Base-by-base conservation (phyloP, 2,113 vertebrate species). In the Cichladusa arquata region DNA sequence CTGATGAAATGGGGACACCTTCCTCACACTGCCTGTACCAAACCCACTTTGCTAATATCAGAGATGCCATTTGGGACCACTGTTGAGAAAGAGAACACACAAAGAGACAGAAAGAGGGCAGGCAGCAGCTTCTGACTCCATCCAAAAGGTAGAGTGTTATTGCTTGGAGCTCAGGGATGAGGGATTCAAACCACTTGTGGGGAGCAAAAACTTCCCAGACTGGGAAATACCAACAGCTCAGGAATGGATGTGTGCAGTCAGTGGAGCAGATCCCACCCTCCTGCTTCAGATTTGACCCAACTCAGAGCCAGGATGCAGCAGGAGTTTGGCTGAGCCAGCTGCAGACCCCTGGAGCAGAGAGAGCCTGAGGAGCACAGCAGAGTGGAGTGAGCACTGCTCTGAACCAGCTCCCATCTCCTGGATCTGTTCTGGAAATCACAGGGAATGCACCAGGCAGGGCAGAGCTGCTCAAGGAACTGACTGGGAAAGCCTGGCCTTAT, bases 21-120 rank as follows among this genome's bases (percentile, higher is more conserved):
- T 45, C 33, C 78, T 11, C 29, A n/a, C 47, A n/a, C 50, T 78
- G 15, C 60, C 61, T 67, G 53, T 3, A 13, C 42, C 31, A 17
- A 81, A 66, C 12, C 9, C 24, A 40, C 53, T 56, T 19, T 45
- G 62, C 15, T 34, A 53, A 16, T 29, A 57, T 10, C 3, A 31
- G 48, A 83, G 64, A 69, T 44, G 84, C 22, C 67, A 40, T 28
- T 86, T 77, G 58, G 40, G 61, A 29, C 23, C 40, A 38, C 17
- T n/a, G 44, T 0, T 31, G 83, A 38, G 40, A 56, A 53, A 7
- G 17, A 48, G 61, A 79, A 47, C 51, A 64, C 0, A 0, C 16
- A 6, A 29, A 64, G 65, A 82, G 45, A 56, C 61, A 64, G 62
- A 44, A 86, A 23, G 58, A 79, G 71, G 50, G 34, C 44, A 48